Evolutionary conservation across 2,888 invertebrate species (phyloP).

Genomic region (Invenusta paracnida): DNA sequence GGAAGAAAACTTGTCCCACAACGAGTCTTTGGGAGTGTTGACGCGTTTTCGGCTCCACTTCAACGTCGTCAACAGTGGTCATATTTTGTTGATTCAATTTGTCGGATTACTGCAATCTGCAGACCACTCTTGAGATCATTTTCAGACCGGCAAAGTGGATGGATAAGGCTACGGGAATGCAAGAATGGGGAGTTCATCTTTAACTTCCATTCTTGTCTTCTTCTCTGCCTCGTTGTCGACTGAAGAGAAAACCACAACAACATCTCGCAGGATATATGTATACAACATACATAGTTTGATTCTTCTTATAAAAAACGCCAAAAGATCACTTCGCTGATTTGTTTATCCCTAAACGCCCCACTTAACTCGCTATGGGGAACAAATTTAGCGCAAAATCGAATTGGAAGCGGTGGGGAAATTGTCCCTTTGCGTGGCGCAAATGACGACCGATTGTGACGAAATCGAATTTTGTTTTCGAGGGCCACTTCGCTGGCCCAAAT

Average conservation of each 20-base stretch:
- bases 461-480: slow-evolving; percentile 2
- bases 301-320: too few relatives aligned
- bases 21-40: background rate
- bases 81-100: slow-evolving; percentile 10
- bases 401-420: slow-evolving; percentile 29
- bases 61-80: background rate
- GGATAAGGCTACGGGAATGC: background rate
- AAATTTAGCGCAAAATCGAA: slow-evolving; percentile 23
- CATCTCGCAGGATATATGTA: too few relatives aligned
- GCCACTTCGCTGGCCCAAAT: slow-evolving; percentile 10
- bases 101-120: background rate
- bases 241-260: too few relatives aligned
- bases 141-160: background rate
- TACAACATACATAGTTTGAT: too few relatives aligned
- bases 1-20: too few relatives aligned
- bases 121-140: slow-evolving; percentile 5
- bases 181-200: background rate
- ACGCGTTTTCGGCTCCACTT: background rate
- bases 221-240: background rate
- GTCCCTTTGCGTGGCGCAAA: slow-evolving; percentile 29
- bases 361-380: slow-evolving; percentile 9
- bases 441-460: slow-evolving; percentile 23
- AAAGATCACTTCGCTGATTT: slow-evolving; percentile 19
- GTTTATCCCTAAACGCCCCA: slow-evolving; percentile 6
- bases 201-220: background rate